These are phyloP conservation scores for Gobius niger DNA, from an alignment of 2,113 vertebrate genomes.

Conservation along the genomic window DNA sequence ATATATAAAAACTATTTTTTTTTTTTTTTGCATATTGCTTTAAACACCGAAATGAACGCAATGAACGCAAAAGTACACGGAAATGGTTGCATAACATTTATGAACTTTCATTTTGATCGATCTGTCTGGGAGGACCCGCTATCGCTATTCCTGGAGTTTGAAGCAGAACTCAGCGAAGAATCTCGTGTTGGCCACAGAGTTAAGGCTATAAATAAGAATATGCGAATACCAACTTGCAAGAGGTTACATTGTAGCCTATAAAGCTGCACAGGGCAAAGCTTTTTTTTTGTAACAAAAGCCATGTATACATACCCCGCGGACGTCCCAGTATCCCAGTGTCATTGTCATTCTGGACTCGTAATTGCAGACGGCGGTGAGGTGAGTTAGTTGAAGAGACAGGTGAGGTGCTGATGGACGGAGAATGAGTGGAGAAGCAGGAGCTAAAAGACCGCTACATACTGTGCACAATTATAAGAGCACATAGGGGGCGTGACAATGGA, in stretches of 20 bases:
- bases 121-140: no score
- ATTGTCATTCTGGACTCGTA: constrained; percentile 54
- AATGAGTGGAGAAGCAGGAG: neutral
- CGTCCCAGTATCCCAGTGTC: constrained; percentile 86
- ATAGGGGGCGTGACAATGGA: neutral
- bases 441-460: neutral
- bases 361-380: neutral
- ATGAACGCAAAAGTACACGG: no score
- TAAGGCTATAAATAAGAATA: no score
- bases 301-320: constrained; percentile 80
- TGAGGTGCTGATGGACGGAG: no score
- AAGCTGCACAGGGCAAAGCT: neutral
- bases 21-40: no score
- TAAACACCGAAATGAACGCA: no score
- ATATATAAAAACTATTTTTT: no score
- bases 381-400: neutral
- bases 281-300: neutral
- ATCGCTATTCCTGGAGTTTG: neutral
- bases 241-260: neutral
- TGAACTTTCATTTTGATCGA: neutral
- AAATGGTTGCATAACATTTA: neutral
- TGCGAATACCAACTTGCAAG: no score
- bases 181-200: no score
- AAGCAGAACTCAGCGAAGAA: neutral
- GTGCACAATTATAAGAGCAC: neutral